These are phyloP conservation scores for Nyleta sp. DNA, from an alignment of 2,888 invertebrate genomes.

Conservation along the genomic window DNA sequence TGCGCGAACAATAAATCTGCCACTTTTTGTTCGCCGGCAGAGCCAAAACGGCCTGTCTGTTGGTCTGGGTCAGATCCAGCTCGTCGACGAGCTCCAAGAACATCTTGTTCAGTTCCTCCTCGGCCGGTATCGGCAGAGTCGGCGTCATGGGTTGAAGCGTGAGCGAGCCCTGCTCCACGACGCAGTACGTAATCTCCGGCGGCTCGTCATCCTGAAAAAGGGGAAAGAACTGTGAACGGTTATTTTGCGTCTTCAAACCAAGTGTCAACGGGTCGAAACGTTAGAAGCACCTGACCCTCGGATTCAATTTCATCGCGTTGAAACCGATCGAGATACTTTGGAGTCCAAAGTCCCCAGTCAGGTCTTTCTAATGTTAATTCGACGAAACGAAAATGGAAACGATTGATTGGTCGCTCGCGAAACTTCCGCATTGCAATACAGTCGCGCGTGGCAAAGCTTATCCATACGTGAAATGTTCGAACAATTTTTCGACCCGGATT, in stretches of 20 bases:
- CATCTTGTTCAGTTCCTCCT: slow-evolving; percentile 95
- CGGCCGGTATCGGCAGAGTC: slow-evolving; percentile 96
- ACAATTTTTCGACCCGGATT: too few relatives aligned
- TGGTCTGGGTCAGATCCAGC: slow-evolving; percentile 95
- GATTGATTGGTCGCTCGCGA: too few relatives aligned
- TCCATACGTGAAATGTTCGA: too few relatives aligned
- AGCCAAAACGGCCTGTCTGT: slow-evolving; percentile 96
- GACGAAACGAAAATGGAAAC: too few relatives aligned
- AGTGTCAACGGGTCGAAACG: background rate
- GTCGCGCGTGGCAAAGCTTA: too few relatives aligned
- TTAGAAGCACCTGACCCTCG: too few relatives aligned
- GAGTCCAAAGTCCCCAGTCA: too few relatives aligned
- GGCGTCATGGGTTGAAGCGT: slow-evolving; percentile 95
- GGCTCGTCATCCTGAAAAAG: slow-evolving; percentile 93
- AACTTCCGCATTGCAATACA: too few relatives aligned
- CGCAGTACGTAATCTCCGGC: slow-evolving; percentile 97
- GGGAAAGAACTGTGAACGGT: slow-evolving; percentile 43
- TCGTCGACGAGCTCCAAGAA: slow-evolving; percentile 98
- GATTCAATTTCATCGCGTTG: too few relatives aligned
- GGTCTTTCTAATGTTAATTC: too few relatives aligned
- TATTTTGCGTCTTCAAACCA: slow-evolving; percentile 19
- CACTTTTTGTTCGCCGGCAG: slow-evolving; percentile 97
- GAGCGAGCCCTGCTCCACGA: slow-evolving; percentile 94
- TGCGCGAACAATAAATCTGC: slow-evolving; percentile 98
- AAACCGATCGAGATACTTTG: too few relatives aligned